Evolutionary conservation across 2,888 invertebrate species (phyloP), one percentile per base, ranked within the genome.

Genomic region (Eilema griseolum): DNA sequence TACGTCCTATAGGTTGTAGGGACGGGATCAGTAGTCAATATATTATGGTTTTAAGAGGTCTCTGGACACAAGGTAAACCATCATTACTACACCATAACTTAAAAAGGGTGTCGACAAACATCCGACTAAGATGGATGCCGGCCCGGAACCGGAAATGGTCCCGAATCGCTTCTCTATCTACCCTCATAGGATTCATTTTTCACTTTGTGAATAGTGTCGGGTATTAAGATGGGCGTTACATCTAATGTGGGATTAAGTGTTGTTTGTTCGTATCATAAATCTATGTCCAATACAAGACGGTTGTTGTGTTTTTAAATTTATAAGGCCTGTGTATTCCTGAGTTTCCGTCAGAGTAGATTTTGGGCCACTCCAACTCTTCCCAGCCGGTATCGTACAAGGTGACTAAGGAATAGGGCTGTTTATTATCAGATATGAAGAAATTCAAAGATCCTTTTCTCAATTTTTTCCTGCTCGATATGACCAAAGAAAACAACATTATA

Each of bases 111-210:
- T 92, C 90, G 86, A 66, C 82, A 85, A 82, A 89, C 89, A 87
- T 91, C 92, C 90, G 92, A 93, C 90, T 90, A 88, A 92, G 93
- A 93, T 93, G 90, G 92, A 93, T 93, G 89, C 88, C 68, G 69
- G 69, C 63, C 80, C 89, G 93, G 92, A 93, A 90, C 56, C 84
- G 93, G 93, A 93, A 93, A 93, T 92, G 93, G 89, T 90, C 85
- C 86, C 83, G 89, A 87, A 91, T 90, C 91, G 84, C 82, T 81
- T 85, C 81, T 83, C 78, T 87, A 88, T 89, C 88, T 88, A 86
- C 91, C 92, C 92, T 89, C 86, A 89, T 89, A 88, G 83, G 88
- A 90, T 89, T 89, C 92, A 93, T 93, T 93, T 92, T 93, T 93
- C 92, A 92, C 86, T 85, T 81, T 73, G 80, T 85, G 83, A 83